Percentiles rank a stretch among this genome's conserved stretches.
Evolutionary conservation across 2,113 vertebrate species (phyloP).

Genomic region (Piprites chloris): DNA sequence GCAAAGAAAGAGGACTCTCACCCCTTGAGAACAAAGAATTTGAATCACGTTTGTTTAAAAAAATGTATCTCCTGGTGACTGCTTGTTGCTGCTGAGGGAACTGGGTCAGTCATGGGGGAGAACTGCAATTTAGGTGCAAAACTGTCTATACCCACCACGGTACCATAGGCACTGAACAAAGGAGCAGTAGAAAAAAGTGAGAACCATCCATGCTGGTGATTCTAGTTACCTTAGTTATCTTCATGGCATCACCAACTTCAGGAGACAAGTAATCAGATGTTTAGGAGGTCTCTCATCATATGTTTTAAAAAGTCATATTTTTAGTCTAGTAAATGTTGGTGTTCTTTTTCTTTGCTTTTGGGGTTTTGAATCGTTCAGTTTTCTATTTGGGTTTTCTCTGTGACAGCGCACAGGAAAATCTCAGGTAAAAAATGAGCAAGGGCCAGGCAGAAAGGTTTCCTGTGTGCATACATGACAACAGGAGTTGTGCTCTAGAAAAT

Average conservation of each 20-base stretch:
- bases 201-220: not conserved
- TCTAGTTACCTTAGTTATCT: not conserved
- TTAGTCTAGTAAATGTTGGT: not conserved
- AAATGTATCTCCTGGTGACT: not conserved
- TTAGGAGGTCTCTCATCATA: not conserved
- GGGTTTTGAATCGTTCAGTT: not conserved
- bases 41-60: not conserved
- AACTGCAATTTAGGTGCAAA: rapidly evolving
- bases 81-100: not conserved
- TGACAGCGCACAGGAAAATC: not conserved
- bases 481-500: not conserved
- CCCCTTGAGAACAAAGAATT: not conserved
- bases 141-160: rapidly evolving
- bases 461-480: rapidly evolving
- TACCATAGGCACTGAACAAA: not conserved
- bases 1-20: not conserved
- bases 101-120: not conserved
- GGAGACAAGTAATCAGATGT: not conserved
- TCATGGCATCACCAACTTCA: not conserved
- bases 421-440: not conserved
- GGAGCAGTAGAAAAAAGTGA: not conserved
- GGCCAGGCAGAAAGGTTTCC: not conserved
- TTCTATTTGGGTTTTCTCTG: not conserved
- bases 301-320: not conserved
- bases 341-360: not conserved